These are phyloP conservation scores for Apomyelois bistriatella DNA, from an alignment of 2,888 invertebrate genomes.

Conservation along the genomic window DNA sequence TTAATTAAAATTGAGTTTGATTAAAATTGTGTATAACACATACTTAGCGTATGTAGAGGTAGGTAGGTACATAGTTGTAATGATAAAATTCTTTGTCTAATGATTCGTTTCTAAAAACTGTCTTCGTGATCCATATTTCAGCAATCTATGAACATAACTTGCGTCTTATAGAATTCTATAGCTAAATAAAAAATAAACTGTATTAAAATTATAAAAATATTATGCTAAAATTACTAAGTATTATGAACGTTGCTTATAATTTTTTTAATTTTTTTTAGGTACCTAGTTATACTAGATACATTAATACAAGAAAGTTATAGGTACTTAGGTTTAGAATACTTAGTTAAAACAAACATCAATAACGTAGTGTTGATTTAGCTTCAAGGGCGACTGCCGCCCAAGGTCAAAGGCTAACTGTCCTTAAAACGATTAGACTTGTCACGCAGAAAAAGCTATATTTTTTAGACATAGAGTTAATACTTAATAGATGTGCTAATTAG, in stretches of 20 bases:
- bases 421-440: constrained; percentile 4
- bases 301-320: constrained; percentile 22
- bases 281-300: too few relatives aligned
- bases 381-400: constrained; percentile 41
- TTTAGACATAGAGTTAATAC: background rate
- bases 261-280: too few relatives aligned
- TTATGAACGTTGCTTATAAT: too few relatives aligned
- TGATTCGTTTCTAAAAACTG: too few relatives aligned
- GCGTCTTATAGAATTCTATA: too few relatives aligned
- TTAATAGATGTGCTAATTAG: constrained; percentile 12
- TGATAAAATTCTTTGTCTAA: too few relatives aligned
- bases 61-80: background rate
- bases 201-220: too few relatives aligned
- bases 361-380: constrained; percentile 37
- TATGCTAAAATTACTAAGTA: too few relatives aligned
- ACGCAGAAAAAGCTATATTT: background rate
- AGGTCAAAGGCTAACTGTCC: constrained; percentile 27
- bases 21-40: constrained; percentile 24
- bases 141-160: too few relatives aligned
- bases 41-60: background rate
- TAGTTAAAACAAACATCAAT: constrained; percentile 30
- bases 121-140: too few relatives aligned
- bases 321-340: constrained; percentile 30
- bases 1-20: constrained; percentile 22
- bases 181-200: too few relatives aligned